Conservation (phyloP, 1,140 invertebrate genomes). For the Calliopsis andreniformis region DNA sequence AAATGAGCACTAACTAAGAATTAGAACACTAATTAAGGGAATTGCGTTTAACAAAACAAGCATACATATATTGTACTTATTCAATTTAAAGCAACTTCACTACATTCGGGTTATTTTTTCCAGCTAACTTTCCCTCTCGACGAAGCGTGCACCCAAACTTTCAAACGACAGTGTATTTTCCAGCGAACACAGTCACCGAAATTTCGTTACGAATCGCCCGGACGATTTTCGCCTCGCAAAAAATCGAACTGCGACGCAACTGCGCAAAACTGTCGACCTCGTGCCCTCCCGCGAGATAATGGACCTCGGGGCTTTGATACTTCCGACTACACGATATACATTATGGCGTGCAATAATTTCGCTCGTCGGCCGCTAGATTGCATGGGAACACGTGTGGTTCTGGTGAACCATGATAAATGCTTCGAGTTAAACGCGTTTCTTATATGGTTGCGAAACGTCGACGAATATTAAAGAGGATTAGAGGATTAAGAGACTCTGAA, state of each 20-base stretch:
- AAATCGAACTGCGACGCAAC: background rate
- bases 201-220: background rate
- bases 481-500: background rate
- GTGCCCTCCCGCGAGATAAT: constrained; percentile 14
- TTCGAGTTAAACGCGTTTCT: constrained; percentile 16
- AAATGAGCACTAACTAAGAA: no score
- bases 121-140: no score
- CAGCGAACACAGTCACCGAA: background rate
- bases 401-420: constrained; percentile 21
- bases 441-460: background rate
- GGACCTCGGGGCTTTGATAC: constrained; percentile 16
- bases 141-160: no score
- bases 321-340: constrained; percentile 18
- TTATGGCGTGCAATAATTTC: constrained; percentile 33
- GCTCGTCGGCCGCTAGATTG: constrained; percentile 1
- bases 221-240: background rate
- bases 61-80: no score
- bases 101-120: no score
- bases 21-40: no score
- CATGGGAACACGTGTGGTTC: constrained; percentile 17
- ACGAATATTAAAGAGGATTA: constrained; percentile 29
- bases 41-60: no score
- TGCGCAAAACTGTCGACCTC: background rate
- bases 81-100: no score
- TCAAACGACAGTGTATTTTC: no score